Base-by-base conservation (phyloP, 2,113 vertebrate species). In the Cygnus buccinator region DNA sequence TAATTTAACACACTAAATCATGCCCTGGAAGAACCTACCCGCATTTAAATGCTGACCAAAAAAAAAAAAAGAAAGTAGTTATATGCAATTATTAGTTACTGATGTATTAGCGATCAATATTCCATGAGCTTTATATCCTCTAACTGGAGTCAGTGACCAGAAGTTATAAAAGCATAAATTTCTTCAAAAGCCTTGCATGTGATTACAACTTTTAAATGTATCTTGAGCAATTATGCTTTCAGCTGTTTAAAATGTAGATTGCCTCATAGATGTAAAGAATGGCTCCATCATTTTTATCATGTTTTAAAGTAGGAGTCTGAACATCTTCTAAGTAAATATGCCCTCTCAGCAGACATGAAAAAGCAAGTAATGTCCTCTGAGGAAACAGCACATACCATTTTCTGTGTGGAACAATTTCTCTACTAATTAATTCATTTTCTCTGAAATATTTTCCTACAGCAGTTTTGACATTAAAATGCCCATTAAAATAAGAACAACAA, bases 101-200 rank as follows among this genome's bases (percentile, higher is more conserved):
- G 6, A n/a, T 63, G 3, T 50, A n/a, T 77, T 68, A 79, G 5
- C 33, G 31, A 65, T 89, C 50, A 79, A 26, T 71, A 77, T 35
- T 54, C 19, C 25, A 2, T 65, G 75, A 82, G 15, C 50, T 94
- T 83, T 90, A 61, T 82, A 44, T 79, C 11, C 7, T 63, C 11
- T 54, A 71, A 63, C 33, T 79, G 9, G 78, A 86, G 19, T 39
- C 59, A 22, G 29, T 70, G 41, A 55, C 10, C 3, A 17, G 37
- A 94, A 75, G 23, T 79, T 81, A 54, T 41, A 90, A 94, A 92
- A 81, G 3, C 19, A 29, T 62, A 83, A 87, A 87, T 87, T 82
- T 79, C 10, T 76, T 89, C 59, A 35, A 59, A 75, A 48, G 10
- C 6, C 0, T 57, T 92, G 21, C 21, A 21, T 55, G 6, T 63